phyloP scores from a whole-genome alignment of 2,888 invertebrate species.

The Zaprionus obscuricornis region DNA sequence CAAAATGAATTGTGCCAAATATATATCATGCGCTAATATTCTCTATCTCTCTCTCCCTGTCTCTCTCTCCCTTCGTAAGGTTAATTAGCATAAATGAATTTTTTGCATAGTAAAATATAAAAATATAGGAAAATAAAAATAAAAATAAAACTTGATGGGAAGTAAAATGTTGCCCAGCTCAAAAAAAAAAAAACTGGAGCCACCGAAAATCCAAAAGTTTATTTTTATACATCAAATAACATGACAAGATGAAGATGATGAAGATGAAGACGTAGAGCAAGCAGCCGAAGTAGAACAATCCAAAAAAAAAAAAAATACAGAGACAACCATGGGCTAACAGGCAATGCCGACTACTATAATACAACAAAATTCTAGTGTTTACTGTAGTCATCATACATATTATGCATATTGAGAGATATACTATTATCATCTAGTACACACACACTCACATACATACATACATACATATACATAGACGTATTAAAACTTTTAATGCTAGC shows the following conservation, averaged over 20 bases:
- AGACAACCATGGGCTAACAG: constrained; percentile 26
- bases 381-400: constrained; percentile 20
- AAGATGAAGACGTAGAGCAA: too few relatives aligned
- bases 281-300: too few relatives aligned
- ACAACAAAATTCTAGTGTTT: constrained; percentile 26
- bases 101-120: constrained; percentile 32
- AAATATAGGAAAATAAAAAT: not conserved
- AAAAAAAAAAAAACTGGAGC: not conserved
- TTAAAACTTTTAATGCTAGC: constrained; percentile 28
- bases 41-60: too few relatives aligned
- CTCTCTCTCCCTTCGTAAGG: too few relatives aligned
- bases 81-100: constrained; percentile 46
- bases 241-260: too few relatives aligned
- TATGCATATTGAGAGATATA: too few relatives aligned
- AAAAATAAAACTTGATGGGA: not conserved
- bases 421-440: too few relatives aligned
- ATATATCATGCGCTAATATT: too few relatives aligned
- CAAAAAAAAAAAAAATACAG: not conserved
- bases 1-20: too few relatives aligned
- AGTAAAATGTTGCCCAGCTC: constrained; percentile 1
- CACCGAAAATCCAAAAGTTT: constrained; percentile 22
- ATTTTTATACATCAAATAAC: constrained; percentile 42
- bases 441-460: constrained; percentile 16
- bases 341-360: constrained; percentile 28
- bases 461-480: constrained; percentile 11